Evolutionary conservation across 2,113 vertebrate genomes (phyloP), one percentile per base, ranked within the genome.

Genomic region (Brienomyrus longianalis): DNA sequence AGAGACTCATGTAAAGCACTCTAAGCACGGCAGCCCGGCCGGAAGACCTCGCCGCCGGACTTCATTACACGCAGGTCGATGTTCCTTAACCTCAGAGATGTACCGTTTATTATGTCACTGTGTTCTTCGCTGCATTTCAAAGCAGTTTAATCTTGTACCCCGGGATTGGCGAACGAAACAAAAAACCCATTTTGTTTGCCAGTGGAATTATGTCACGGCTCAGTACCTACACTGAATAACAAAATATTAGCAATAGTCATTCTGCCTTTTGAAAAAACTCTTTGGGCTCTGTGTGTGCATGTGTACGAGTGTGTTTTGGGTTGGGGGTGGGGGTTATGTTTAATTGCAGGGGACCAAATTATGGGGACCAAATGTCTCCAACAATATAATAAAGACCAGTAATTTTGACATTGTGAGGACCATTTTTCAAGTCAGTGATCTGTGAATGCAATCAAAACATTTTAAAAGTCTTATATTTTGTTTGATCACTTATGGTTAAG

Each of bases 1-100:
- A 80, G 47, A 52, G 66, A 15, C 45, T 54, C 48, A 51, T 27
- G 50, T 27, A 15, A 9, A 52, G 84, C 23, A 47, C 48, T 70
- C 88, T 27, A 15, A 21, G 23, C 15, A 17, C 9, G 70, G 52
- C 8, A 19, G n/a, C 52, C 47, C 66, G 2, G 77, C 62, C 7
- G 39, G 50, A 90, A 92, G 89, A 85, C 91, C 90, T 89, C 52
- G 10, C 92, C 84, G 91, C 90, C 74, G 93, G 93, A 92, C 91
- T 91, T 88, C 88, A 92, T 89, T 93, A 92, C 90, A 80, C 92
- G 92, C 93, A 70, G 93, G 94, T 95, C 93, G 92, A 74, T 59
- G 89, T 92, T 89, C 80, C 92, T 89, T 88, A 62, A 39, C 4
- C 88, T 93, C 74, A 80, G 92, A 91, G 89, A 91, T 77, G 90